Conservation (phyloP, 2,797 vertebrate genomes). For the Phrynocephalus forsythii region DNA sequence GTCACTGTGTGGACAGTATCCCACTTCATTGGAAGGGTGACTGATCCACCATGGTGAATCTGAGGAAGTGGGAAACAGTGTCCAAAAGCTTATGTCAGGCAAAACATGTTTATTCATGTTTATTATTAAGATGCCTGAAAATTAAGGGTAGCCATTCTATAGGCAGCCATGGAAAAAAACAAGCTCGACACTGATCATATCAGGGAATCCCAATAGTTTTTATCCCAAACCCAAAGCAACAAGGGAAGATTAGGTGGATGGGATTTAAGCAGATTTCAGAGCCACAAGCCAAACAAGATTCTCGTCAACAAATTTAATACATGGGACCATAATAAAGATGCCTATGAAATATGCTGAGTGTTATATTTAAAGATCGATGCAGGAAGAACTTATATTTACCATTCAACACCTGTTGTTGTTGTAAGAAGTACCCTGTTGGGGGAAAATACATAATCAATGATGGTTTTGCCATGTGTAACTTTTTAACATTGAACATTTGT, state of each 20-base stretch:
- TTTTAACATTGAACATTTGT: background rate
- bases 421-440: background rate
- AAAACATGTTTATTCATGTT: too few relatives aligned
- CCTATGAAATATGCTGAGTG: background rate
- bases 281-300: background rate
- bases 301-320: background rate
- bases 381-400: constrained; percentile 8
- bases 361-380: background rate
- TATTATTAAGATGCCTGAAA: too few relatives aligned
- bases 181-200: background rate
- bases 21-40: too few relatives aligned
- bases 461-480: background rate
- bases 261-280: background rate
- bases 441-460: background rate
- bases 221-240: background rate
- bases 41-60: too few relatives aligned
- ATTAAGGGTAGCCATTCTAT: too few relatives aligned
- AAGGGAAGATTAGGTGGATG: background rate
- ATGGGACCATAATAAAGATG: background rate
- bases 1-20: too few relatives aligned
- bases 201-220: background rate
- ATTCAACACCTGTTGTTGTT: constrained; percentile 19
- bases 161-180: background rate
- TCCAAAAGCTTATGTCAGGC: too few relatives aligned
- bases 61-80: too few relatives aligned